Conservation (phyloP, 2,797 vertebrate genomes). For the Novumbra hubbsi region DNA sequence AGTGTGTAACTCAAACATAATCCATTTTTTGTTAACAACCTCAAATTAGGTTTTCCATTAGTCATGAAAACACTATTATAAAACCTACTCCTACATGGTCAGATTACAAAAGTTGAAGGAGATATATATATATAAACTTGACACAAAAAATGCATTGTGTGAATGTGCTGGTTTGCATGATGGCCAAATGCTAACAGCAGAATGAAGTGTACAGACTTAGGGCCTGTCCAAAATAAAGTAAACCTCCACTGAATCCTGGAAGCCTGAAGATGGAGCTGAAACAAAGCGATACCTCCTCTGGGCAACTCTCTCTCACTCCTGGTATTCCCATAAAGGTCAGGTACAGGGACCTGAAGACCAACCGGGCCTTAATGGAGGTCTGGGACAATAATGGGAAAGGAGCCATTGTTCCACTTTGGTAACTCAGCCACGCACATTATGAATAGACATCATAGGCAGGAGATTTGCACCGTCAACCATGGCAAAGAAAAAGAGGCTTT, state of each 20-base stretch:
- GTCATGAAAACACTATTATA: constrained; percentile 31
- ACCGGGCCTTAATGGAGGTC: constrained; percentile 49
- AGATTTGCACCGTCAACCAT: constrained; percentile 49
- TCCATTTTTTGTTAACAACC: constrained; percentile 28
- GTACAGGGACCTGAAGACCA: constrained; percentile 49
- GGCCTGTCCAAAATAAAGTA: constrained; percentile 40
- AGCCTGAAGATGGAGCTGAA: constrained; percentile 47
- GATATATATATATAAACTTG: not conserved
- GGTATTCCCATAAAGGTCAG: constrained; percentile 34
- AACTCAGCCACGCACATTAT: constrained; percentile 51
- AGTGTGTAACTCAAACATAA: constrained; percentile 26
- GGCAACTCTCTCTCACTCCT: constrained; percentile 53
- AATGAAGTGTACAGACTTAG: constrained; percentile 36
- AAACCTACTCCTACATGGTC: constrained; percentile 21
- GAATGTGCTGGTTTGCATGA: constrained; percentile 47
- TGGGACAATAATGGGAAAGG: constrained; percentile 57
- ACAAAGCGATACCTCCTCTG: constrained; percentile 48
- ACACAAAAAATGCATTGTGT: not conserved
- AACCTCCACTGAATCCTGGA: constrained; percentile 50
- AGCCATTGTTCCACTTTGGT: constrained; percentile 60
- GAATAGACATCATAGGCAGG: constrained; percentile 54
- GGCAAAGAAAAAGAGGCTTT: constrained; percentile 50
- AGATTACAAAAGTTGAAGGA: constrained; percentile 14
- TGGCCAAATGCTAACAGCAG: constrained; percentile 47
- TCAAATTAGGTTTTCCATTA: constrained; percentile 41